Conservation (phyloP, 2,797 vertebrate genomes). For the Falco peregrinus region DNA sequence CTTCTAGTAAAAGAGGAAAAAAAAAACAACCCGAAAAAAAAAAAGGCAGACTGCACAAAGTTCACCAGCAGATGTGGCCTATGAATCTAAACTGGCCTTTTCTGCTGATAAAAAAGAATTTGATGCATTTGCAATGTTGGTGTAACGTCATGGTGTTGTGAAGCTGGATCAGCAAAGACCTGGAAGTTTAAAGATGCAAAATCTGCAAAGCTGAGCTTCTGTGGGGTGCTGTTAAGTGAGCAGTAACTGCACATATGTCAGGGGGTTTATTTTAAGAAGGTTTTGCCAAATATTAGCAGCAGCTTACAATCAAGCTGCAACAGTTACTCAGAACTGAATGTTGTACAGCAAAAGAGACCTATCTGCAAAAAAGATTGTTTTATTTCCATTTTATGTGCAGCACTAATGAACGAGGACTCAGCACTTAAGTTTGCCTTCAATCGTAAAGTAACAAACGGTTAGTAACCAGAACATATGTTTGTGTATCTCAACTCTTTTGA, state of each 20-base stretch:
- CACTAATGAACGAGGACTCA: not conserved
- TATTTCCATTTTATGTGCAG: not conserved
- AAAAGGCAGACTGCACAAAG: slow-evolving; percentile 55
- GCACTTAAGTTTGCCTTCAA: not conserved
- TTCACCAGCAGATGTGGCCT: slow-evolving; percentile 66
- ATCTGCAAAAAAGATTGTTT: not conserved
- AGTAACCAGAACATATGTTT: not conserved
- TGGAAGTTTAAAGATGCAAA: not conserved
- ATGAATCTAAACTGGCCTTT: slow-evolving; percentile 36
- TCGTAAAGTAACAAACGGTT: fast-evolving
- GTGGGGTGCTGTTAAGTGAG: not conserved
- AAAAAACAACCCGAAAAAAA: not conserved
- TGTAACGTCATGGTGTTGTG: not conserved
- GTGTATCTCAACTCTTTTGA: fast-evolving
- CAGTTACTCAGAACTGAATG: not conserved
- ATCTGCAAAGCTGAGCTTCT: not conserved
- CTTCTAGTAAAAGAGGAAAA: slow-evolving; percentile 69
- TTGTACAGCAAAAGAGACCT: not conserved
- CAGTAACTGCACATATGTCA: not conserved
- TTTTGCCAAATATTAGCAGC: not conserved
- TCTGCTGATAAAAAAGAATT: slow-evolving; percentile 33
- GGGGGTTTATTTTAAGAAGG: not conserved
- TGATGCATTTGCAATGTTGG: not conserved
- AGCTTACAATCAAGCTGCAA: not conserved
- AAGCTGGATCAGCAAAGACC: not conserved